A percentile compares a stretch with the other conserved stretches of the same genome.
Conservation (phyloP, 2,113 vertebrate species). For the Cettia cetti region DNA sequence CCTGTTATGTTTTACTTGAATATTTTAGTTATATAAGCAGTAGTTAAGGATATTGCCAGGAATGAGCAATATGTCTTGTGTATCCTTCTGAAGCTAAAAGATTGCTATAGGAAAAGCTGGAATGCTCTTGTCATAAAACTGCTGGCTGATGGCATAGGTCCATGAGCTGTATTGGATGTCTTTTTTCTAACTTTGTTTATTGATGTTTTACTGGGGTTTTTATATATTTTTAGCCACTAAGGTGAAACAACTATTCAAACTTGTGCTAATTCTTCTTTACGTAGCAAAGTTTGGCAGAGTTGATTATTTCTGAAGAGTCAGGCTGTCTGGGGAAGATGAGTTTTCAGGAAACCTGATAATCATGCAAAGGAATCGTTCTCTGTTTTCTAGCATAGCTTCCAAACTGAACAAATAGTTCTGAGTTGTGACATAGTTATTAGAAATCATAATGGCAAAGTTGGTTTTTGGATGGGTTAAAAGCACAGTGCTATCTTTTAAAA, state of each 20-base stretch:
- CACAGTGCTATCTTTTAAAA: not conserved
- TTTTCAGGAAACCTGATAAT: not conserved
- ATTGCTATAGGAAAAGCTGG: not conserved
- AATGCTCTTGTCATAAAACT: not conserved
- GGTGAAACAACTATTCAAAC: not conserved
- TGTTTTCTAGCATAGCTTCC: not conserved
- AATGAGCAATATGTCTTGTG: not conserved
- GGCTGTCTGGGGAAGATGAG: not conserved
- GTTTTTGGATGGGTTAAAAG: not conserved
- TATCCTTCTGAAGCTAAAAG: not conserved
- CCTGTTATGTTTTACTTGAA: not conserved
- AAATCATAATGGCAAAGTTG: not conserved
- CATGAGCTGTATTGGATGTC: not conserved
- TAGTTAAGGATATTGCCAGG: not conserved
- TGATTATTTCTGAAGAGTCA: not conserved
- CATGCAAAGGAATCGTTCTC: not conserved
- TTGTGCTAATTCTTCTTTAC: not conserved
- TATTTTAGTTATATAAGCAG: conserved; percentile 15
- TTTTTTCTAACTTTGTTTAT: not conserved
- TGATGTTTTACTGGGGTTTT: not conserved
- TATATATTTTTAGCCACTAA: not conserved
- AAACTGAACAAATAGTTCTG: not conserved
- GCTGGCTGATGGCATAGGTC: not conserved
- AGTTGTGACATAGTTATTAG: not conserved
- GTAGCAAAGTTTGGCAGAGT: not conserved